phyloP scores from a whole-genome alignment of 2,113 vertebrate species.

The Capra hircus region DNA sequence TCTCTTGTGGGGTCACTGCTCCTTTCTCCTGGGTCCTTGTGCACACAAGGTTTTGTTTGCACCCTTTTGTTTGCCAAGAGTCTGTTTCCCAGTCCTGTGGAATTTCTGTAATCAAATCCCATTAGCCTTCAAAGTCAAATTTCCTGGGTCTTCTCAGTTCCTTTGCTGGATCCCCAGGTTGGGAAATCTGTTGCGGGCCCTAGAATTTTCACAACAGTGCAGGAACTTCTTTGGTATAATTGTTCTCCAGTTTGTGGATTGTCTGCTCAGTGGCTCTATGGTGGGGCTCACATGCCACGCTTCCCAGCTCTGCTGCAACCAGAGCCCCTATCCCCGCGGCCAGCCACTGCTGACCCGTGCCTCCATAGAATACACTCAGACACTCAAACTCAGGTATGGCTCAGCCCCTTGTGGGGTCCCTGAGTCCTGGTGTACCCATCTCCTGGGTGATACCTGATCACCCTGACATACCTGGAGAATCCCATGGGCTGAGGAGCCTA shows the following conservation, averaged over 20 bases:
- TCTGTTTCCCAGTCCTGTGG: not conserved
- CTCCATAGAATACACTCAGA: not conserved
- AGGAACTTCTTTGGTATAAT: not conserved
- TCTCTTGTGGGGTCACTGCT: not conserved
- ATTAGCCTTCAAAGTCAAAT: not conserved
- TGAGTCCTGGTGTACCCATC: not conserved
- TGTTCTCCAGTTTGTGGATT: not conserved
- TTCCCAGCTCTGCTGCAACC: not conserved
- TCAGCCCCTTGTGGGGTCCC: not conserved
- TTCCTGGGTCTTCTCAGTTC: not conserved
- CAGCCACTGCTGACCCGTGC: not conserved
- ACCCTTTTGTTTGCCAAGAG: not conserved
- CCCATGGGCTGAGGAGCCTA: not conserved
- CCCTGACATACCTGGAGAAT: not conserved
- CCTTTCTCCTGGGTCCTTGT: not conserved
- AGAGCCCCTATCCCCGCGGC: not conserved
- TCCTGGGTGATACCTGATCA: not conserved
- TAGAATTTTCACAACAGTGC: not conserved
- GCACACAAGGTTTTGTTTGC: not conserved
- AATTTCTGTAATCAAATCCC: not conserved
- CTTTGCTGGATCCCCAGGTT: not conserved
- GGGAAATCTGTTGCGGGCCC: not conserved
- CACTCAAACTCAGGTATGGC: not conserved
- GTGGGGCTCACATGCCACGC: fast-evolving
- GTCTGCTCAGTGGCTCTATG: not conserved